Base-by-base conservation (phyloP, 2,888 invertebrate species). In the Mimachlamys varia region DNA sequence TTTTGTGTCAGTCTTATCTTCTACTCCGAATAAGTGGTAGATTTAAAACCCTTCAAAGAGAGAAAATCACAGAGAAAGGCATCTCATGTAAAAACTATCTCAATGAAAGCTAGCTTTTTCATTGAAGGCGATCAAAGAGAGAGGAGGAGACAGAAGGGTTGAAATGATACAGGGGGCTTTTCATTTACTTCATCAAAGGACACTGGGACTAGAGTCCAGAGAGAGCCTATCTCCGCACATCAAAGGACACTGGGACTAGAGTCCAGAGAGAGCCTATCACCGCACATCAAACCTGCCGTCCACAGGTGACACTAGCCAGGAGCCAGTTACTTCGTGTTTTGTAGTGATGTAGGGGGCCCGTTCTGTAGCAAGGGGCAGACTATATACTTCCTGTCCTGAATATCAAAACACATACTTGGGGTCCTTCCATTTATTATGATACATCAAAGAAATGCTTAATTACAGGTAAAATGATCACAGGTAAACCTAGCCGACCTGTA, bases 391-490 rank as follows among this genome's bases (percentile, higher is more conserved):
- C 76, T 76, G 76, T 22, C 76, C 76, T 76, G 76, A 27, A 76
- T 76, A 76, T 76, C 76, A 76, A 76, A 76, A 19, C 44, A 76
- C 76, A 76, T 2, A 76, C 76, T 22, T 76, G 76, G 27, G 33
- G 27, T 33, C 76, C 33, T 76, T 76, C 27, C 76, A 76, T 76
- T 76, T 76, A 76, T 76, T 76, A 33, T 76, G 33, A 33, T 76
- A 76, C 76, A 76, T 76, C 76, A 76, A 76, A 76, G 76, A 33
- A 76, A 76, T 76, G 76, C 76, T 76, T 76, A 33, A 76, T 76
- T 76, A 76, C 76, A 76, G 76, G 76, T 76, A 76, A 76, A 76
- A 13, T 76, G 76, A 76, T 76, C 22, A 76, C 76, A 76, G 27
- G 76, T 76, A 33, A 7, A 33, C 22, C 76, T 0, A 27, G 27